Evolutionary conservation across 2,113 vertebrate genomes (phyloP).

Genomic region (Mirounga angustirostris): DNA sequence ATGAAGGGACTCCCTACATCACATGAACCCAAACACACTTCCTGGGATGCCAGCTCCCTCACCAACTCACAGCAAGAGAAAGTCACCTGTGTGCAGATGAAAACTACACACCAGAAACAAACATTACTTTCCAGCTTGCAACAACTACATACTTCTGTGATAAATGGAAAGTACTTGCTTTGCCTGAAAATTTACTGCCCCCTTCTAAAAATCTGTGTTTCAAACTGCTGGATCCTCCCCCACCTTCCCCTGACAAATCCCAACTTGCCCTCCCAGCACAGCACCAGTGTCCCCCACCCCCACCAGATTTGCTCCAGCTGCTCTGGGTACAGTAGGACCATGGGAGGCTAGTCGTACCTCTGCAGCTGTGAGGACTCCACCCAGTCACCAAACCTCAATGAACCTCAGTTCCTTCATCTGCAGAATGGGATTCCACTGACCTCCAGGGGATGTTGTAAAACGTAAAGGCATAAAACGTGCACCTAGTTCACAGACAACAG

Average conservation of each 20-base stretch:
- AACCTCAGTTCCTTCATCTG: not conserved
- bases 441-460: not conserved
- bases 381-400: not conserved
- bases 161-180: not conserved
- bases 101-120: not conserved
- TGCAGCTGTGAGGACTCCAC: not conserved
- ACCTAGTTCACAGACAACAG: not conserved
- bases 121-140: not conserved
- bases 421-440: not conserved
- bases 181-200: not conserved
- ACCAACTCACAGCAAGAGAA: not conserved
- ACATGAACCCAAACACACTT: not conserved
- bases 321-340: not conserved
- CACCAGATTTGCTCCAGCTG: not conserved
- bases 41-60: not conserved
- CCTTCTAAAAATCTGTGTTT: not conserved
- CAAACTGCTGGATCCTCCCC: not conserved
- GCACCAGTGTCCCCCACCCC: not conserved
- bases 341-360: not conserved
- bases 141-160: not conserved
- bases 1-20: not conserved
- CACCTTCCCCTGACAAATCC: not conserved
- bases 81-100: not conserved
- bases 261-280: not conserved
- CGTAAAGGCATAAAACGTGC: not conserved